phyloP scores from a whole-genome alignment of 2,888 invertebrate species.

The Brenthis ino region DNA sequence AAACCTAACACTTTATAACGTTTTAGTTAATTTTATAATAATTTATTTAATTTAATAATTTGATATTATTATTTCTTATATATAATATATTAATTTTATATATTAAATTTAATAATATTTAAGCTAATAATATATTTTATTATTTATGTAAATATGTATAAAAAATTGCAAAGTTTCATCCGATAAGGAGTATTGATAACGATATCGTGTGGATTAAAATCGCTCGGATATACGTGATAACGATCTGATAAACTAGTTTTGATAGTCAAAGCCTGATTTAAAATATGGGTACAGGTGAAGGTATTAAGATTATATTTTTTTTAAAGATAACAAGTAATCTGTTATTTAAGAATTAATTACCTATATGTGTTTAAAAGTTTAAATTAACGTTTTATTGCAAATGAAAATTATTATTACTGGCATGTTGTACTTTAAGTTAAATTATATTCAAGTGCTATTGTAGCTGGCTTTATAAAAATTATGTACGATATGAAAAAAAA shows the following conservation, averaged over 20 bases:
- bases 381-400: no score
- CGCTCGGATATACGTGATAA: constrained; percentile 57
- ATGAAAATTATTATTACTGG: not conserved
- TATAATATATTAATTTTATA: not conserved
- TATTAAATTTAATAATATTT: not conserved
- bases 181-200: constrained; percentile 47
- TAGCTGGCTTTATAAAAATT: no score
- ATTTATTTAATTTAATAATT: not conserved
- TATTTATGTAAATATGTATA: constrained; percentile 16
- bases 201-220: constrained; percentile 67
- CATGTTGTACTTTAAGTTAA: not conserved
- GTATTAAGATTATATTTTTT: constrained; percentile 7
- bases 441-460: no score
- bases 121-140: not conserved
- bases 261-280: constrained; percentile 47
- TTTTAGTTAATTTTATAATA: not conserved
- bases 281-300: constrained; percentile 32
- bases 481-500: no score
- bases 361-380: no score
- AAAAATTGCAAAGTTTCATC: constrained; percentile 30
- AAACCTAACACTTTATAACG: no score
- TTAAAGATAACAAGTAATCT: constrained; percentile 1
- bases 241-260: constrained; percentile 58
- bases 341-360: constrained; percentile 9
- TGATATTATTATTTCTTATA: not conserved